A percentile compares a stretch with the other conserved stretches of the same genome.
These are phyloP conservation scores for Magallana angulata DNA, from an alignment of 1,140 invertebrate species.

Conservation along the genomic window DNA sequence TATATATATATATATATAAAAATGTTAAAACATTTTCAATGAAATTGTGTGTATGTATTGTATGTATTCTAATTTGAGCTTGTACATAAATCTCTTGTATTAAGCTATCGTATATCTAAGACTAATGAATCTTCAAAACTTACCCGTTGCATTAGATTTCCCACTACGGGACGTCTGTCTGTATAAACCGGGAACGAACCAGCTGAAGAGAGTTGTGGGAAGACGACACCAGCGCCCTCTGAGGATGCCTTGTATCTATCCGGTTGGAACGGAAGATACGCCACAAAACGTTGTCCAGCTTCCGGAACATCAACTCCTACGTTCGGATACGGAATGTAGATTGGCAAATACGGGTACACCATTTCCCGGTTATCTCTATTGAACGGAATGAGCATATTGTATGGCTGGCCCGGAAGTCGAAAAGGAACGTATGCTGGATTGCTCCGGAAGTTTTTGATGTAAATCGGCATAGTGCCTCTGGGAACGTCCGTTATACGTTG, in stretches of 20 bases:
- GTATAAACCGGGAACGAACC: conserved; percentile 27
- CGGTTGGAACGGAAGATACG: conserved; percentile 38
- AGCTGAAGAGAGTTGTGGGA: background rate
- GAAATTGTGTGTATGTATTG: no score
- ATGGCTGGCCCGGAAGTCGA: background rate
- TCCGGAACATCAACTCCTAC: conserved; percentile 16
- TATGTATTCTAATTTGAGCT: no score
- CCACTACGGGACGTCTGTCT: background rate
- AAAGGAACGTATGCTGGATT: conserved; percentile 37
- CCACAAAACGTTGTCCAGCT: background rate
- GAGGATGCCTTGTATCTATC: conserved; percentile 18
- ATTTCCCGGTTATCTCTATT: conserved; percentile 25
- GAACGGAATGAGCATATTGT: conserved; percentile 20
- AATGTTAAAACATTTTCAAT: no score
- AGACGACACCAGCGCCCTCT: conserved; percentile 26
- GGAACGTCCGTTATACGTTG: background rate
- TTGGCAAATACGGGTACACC: conserved; percentile 29
- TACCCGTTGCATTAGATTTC: conserved; percentile 20
- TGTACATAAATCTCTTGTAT: no score
- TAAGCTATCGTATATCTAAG: no score
- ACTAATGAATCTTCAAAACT: background rate
- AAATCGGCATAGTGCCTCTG: conserved; percentile 28
- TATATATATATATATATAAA: no score
- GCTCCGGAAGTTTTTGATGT: conserved; percentile 21
- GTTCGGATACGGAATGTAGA: conserved; percentile 38